A percentile compares a stretch with the other conserved stretches of the same genome.
These are phyloP conservation scores for Eurypyga helias DNA, from an alignment of 2,113 vertebrate genomes.

Conservation along the genomic window DNA sequence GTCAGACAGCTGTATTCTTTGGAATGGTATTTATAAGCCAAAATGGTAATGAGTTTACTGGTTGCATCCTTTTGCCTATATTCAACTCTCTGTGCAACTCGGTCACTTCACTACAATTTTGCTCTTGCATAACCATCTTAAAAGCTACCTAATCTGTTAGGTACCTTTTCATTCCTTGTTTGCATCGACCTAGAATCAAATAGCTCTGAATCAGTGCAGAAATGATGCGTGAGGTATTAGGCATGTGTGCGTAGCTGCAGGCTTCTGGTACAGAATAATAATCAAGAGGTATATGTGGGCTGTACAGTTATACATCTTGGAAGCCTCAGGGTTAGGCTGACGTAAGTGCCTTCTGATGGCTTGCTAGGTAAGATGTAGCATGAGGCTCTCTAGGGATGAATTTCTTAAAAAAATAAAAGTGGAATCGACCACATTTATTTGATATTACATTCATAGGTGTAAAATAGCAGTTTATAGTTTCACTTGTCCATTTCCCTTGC, in stretches of 20 bases:
- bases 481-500: slow-evolving; percentile 63
- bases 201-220: background rate
- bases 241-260: background rate
- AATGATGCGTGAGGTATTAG: background rate
- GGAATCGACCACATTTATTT: slow-evolving; percentile 37
- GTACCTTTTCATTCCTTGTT: background rate
- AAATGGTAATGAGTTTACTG: background rate
- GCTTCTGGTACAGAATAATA: background rate
- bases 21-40: background rate
- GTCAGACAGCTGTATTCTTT: background rate
- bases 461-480: slow-evolving; percentile 70
- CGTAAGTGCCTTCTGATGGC: slow-evolving; percentile 60
- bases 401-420: slow-evolving; percentile 53
- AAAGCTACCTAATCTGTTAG: background rate
- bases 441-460: slow-evolving; percentile 67
- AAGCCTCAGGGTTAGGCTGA: slow-evolving; percentile 33
- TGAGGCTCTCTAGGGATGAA: background rate
- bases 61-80: background rate
- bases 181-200: background rate
- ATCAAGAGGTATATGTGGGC: background rate
- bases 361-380: slow-evolving; percentile 25
- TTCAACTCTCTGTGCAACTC: background rate
- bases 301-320: background rate
- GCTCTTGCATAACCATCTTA: background rate
- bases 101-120: background rate